Conservation (phyloP, 2,797 vertebrate species). For the Sebastes steindachneri region DNA sequence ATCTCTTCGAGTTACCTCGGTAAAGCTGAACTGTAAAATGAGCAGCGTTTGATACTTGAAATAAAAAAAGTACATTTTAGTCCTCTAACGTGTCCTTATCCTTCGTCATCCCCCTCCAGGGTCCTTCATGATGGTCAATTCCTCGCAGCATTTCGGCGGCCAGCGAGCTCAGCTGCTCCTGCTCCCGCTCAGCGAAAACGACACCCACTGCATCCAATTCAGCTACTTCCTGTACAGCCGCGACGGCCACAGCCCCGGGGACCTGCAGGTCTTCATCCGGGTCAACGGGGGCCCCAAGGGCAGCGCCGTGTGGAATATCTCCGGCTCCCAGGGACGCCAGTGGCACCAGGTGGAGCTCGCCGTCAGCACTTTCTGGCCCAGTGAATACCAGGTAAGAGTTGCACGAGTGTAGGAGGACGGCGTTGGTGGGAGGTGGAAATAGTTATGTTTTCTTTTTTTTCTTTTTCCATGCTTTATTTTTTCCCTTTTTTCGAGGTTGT, state of each 20-base stretch:
- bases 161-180: conserved; percentile 90
- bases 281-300: conserved; percentile 90
- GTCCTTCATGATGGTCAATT: conserved; percentile 96
- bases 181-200: conserved; percentile 93
- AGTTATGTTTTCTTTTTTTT: too few relatives aligned
- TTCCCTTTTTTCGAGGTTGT: too few relatives aligned
- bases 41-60: not conserved
- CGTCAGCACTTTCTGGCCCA: conserved; percentile 97
- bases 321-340: conserved; percentile 90
- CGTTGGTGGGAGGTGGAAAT: too few relatives aligned
- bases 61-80: not conserved
- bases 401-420: too few relatives aligned
- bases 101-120: conserved; percentile 73
- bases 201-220: conserved; percentile 98
- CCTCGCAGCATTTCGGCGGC: conserved; percentile 89
- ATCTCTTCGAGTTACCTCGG: not conserved
- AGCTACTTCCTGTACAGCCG: conserved; percentile 96
- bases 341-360: conserved; percentile 97
- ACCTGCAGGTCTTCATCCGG: conserved; percentile 88
- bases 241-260: conserved; percentile 92
- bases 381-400: conserved; percentile 91
- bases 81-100: not conserved
- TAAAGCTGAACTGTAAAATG: not conserved
- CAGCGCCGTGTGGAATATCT: conserved; percentile 91
- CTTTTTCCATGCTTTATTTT: rapidly evolving